These are phyloP conservation scores for Temnothorax unifasciatus DNA, from an alignment of 2,888 invertebrate genomes.

Conservation along the genomic window DNA sequence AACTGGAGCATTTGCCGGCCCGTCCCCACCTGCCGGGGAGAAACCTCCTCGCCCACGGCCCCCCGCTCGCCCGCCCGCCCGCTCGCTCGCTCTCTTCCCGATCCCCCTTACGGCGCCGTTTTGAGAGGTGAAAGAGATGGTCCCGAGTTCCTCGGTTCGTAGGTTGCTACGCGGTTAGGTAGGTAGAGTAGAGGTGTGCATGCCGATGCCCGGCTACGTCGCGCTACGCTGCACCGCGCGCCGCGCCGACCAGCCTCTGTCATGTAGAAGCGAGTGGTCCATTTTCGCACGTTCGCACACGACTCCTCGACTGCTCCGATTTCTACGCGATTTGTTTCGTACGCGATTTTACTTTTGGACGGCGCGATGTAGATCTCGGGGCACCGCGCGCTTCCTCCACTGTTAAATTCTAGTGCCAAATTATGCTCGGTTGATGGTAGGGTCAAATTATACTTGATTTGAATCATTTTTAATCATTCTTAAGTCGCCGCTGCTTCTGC, in stretches of 20 bases:
- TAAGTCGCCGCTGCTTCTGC: no score
- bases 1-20: slow-evolving; percentile 79
- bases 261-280: slow-evolving; percentile 75
- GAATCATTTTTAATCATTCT: no score
- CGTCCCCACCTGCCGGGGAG: slow-evolving; percentile 69
- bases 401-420: no score
- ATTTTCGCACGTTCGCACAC: slow-evolving; percentile 73
- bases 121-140: slow-evolving; percentile 80
- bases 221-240: slow-evolving; percentile 64
- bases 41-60: slow-evolving; percentile 30
- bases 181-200: slow-evolving; percentile 65
- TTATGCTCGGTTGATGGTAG: no score
- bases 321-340: neutral
- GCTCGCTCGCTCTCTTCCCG: slow-evolving; percentile 65
- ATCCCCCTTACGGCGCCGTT: slow-evolving; percentile 63
- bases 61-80: neutral
- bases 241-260: slow-evolving; percentile 54
- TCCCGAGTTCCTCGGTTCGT: slow-evolving; percentile 75
- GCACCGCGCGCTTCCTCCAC: neutral
- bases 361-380: neutral
- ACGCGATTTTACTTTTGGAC: neutral
- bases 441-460: no score
- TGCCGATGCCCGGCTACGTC: slow-evolving; percentile 70
- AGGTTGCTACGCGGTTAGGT: slow-evolving; percentile 76
- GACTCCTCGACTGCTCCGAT: slow-evolving; percentile 13